Evolutionary conservation across 1,140 invertebrate genomes (phyloP), one percentile per base, ranked within the genome.

Genomic region (Tribolium castaneum): DNA sequence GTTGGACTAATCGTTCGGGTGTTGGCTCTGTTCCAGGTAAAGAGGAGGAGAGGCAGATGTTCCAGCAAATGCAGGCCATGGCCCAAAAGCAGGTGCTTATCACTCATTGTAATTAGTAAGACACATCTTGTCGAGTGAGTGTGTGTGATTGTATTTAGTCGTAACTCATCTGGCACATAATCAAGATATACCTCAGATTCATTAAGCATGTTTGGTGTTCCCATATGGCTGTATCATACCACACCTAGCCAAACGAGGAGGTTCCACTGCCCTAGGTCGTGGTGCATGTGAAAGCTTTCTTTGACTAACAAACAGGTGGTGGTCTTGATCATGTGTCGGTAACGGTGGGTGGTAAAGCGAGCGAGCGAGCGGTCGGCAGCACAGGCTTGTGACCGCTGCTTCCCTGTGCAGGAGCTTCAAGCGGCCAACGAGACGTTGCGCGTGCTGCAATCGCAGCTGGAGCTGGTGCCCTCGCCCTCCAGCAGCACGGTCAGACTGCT

Each of bases 61-160:
- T 97, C 89, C 95, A 97, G 89, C 95, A 97, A 90, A 96, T 97
- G 94, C 96, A 97, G 88, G 93, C 95, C 74, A 93, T 97, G 93
- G 95, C 95, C 86, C 95, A 97, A 89, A 97, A 97, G 91, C 96
- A 97, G 95, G 96, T 97, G 92, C 92, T 92, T 93, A 91, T 89
- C 51, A 49, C 59, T 75, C 45, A 50, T 74, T 75, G 78, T 76
- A 73, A 50, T 62, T 78, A 78, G 62, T 66, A 77, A 78, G 80
- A 74, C 76, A 80, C 52, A 78, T 82, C 76, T 78, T 51, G 71
- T 77, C 72, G 72, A 54, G 75, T 78, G 77, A 79, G 78, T 80
- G 72, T 75, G 80, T 81, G 79, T 78, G 82, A 80, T 80, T 77
- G 82, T 80, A 73, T 56, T 74, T 70, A 74, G 73, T 62, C 76